Evolutionary conservation across 2,888 invertebrate genomes (phyloP), one percentile per base, ranked within the genome.

Genomic region (Glyphotaelius pellucidus): DNA sequence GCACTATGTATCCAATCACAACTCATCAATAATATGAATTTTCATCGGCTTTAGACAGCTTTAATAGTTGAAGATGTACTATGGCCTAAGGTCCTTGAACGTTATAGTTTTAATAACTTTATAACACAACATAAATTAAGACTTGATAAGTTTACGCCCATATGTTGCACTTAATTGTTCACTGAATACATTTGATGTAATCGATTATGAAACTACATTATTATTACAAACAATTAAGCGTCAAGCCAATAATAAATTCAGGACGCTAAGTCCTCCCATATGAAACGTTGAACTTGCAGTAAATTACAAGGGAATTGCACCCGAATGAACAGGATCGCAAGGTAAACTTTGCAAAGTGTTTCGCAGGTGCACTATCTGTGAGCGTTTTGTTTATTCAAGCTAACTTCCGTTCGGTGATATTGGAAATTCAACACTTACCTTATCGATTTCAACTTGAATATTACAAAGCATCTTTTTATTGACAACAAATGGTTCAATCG

Each of bases 351-450:
- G 30, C 31, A 31, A 90, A 90, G 80, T 90, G 80, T 47, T 42
- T n/a, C 80, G 42, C 91, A 91, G 91, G 91, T 91, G 91, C 89
- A 83, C 52, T 91, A 30, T 89, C 80, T n/a, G 81, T 11, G 79
- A 90, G 35, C 81, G n/a, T 52, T 42, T 87, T 90, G 90, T 90
- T 90, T 87, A 90, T 90, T 80, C 86, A 80, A 38, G 79, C 80
- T 11, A 38, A 84, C 91, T 89, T 91, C 91, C 91, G 31, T 83
- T 83, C 38, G 89, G 84, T 67, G 89, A n/a, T 84, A 84, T 79
- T 89, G 91, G 91, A 91, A 89, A 91, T 89, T 84, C 89, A 67
- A 91, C 79, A 89, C 91, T 87, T 91, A 81, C 35, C 81, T 81
- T 88, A 91, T 88, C 87, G 87, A 85, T 87, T 91, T 81, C 81